A percentile compares a stretch with the other conserved stretches of the same genome.
Conservation (phyloP, 2,888 invertebrate species). For the Trilocha varians region DNA sequence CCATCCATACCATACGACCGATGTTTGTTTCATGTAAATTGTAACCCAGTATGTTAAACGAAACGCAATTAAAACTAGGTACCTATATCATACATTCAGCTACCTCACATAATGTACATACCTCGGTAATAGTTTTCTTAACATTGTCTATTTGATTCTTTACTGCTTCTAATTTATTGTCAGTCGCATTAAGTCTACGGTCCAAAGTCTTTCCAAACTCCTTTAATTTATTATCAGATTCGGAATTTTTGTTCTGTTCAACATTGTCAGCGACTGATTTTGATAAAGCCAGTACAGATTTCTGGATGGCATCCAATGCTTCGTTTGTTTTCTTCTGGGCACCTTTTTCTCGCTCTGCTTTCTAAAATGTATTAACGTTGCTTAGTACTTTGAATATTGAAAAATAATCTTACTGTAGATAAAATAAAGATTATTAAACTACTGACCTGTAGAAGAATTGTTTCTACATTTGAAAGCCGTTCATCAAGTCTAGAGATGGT, state of each 20-base stretch:
- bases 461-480: conserved; percentile 82
- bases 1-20: no score
- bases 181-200: conserved; percentile 45
- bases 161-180: conserved; percentile 50
- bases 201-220: conserved; percentile 33
- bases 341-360: conserved; percentile 77
- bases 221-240: conserved; percentile 42
- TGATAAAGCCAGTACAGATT: conserved; percentile 38
- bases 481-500: conserved; percentile 82
- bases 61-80: no score
- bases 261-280: conserved; percentile 23
- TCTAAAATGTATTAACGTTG: no score
- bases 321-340: conserved; percentile 77
- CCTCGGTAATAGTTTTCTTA: conserved; percentile 47
- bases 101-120: conserved; percentile 21
- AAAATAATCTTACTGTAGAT: background rate
- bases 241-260: conserved; percentile 19
- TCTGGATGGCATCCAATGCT: conserved; percentile 59
- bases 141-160: conserved; percentile 44
- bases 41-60: no score
- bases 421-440: background rate
- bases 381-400: no score
- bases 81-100: no score
- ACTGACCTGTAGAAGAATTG: conserved; percentile 79
- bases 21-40: no score